phyloP scores from a whole-genome alignment of 2,888 invertebrate genomes.

The Camponotus fellah region DNA sequence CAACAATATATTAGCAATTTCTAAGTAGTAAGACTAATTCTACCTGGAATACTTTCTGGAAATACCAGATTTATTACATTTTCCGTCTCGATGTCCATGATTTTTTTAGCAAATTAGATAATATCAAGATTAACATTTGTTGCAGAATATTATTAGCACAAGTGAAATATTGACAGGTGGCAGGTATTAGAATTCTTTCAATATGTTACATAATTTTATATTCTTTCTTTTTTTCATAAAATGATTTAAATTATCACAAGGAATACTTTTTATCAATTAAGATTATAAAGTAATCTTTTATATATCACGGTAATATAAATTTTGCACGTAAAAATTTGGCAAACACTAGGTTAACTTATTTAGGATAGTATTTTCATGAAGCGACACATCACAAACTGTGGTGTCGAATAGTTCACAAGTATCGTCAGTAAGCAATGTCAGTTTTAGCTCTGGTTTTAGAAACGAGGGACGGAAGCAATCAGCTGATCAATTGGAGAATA shows the following conservation, averaged over 20 bases:
- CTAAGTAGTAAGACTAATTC: background rate
- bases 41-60: slow-evolving; percentile 87
- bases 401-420: too few species aligned
- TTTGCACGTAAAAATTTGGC: slow-evolving; percentile 27
- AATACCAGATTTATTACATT: slow-evolving; percentile 87
- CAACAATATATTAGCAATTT: slow-evolving; percentile 13
- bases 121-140: slow-evolving; percentile 18
- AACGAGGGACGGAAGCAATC: background rate
- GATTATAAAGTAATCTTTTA: slow-evolving; percentile 12
- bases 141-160: background rate
- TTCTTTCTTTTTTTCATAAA: background rate
- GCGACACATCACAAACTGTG: background rate
- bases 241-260: background rate
- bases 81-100: slow-evolving; percentile 86
- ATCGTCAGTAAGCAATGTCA: slow-evolving; percentile 34
- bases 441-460: background rate
- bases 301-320: background rate
- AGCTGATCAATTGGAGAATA: slow-evolving; percentile 21
- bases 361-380: slow-evolving; percentile 15
- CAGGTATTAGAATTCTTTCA: background rate
- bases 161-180: background rate
- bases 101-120: slow-evolving; percentile 34
- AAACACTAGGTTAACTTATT: slow-evolving; percentile 8
- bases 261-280: background rate
- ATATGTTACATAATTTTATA: background rate